Conservation (phyloP, 2,797 vertebrate genomes). For the Melopsittacus undulatus region DNA sequence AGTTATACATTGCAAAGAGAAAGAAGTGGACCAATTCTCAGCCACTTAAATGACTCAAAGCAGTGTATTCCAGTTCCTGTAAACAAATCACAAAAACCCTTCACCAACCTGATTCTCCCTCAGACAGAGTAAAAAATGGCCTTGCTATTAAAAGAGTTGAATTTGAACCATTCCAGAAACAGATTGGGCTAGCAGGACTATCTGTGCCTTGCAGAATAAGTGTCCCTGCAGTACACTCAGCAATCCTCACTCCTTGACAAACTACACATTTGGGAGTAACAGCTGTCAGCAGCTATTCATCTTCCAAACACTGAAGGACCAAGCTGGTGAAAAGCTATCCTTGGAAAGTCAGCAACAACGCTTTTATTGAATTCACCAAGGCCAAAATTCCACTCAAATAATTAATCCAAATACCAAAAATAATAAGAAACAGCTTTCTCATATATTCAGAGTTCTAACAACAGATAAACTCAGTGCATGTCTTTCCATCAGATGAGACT, state of each 20-base stretch:
- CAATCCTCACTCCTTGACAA: background rate
- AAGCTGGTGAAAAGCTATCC: background rate
- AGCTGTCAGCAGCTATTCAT: background rate
- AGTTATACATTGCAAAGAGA: background rate
- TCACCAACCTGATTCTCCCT: background rate
- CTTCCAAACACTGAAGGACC: background rate
- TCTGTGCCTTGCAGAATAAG: rapidly evolving
- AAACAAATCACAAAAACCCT: background rate
- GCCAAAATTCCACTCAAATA: background rate
- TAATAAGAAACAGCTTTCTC: background rate
- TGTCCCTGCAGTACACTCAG: background rate
- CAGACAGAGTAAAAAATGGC: background rate
- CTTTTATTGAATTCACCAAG: background rate
- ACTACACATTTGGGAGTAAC: background rate
- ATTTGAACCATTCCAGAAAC: background rate
- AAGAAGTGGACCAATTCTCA: background rate
- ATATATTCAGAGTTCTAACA: background rate
- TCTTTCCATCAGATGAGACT: background rate
- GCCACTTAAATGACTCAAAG: background rate
- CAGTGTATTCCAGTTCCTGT: background rate
- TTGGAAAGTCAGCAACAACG: background rate
- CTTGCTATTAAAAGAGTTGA: background rate
- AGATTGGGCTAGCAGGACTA: background rate
- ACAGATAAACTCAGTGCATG: background rate
- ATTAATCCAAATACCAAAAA: background rate